Base-by-base conservation (phyloP, 1,140 invertebrate species). In the Papilio helenus region DNA sequence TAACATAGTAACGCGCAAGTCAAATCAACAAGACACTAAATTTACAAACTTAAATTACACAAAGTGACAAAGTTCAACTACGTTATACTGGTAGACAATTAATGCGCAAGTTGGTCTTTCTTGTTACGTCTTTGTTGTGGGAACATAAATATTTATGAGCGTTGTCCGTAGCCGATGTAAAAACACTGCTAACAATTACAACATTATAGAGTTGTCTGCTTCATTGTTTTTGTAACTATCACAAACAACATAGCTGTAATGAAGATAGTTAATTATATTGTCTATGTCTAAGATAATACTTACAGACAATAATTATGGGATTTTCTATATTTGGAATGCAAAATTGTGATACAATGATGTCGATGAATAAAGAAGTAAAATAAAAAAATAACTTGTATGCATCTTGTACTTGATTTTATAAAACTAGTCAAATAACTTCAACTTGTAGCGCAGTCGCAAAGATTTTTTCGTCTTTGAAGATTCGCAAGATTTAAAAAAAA, bases 21-120 rank as follows among this genome's bases (percentile, higher is more conserved):
- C 61, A 68, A 68, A 68, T 68, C 61, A 68, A 34, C 61, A 29
- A 68, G 61, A 68, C 61, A 68, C 61, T 68, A 68, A 68, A 68
- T 68, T 68, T 29, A 68, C 61, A 68, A 68, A 68, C 61, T 68
- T 68, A 29, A 68, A 68, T 68, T 68, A 68, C 26, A 68, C 61
- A 68, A 34, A 68, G 61, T 68, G 61, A 68, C 61, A 68, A 68
- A 68, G 61, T 68, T 68, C 61, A 68, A 68, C 61, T 29, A 68
- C 61, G 61, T 68, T 68, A 68, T 68, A 68, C 61, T 68, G 61
- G 26, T 16, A 68, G 61, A 68, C 61, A 68, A 68, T 68, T 68
- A 68, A 68, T 68, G 61, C 61, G 26, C 61, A 68, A 68, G 61
- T 68, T 68, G 26, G 23, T 68, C 26, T 68, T 68, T 68, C 61